Percentiles rank a stretch among this genome's conserved stretches.
Conservation (phyloP, 1,140 invertebrate genomes). For the Pseudomyrmex sp. region DNA sequence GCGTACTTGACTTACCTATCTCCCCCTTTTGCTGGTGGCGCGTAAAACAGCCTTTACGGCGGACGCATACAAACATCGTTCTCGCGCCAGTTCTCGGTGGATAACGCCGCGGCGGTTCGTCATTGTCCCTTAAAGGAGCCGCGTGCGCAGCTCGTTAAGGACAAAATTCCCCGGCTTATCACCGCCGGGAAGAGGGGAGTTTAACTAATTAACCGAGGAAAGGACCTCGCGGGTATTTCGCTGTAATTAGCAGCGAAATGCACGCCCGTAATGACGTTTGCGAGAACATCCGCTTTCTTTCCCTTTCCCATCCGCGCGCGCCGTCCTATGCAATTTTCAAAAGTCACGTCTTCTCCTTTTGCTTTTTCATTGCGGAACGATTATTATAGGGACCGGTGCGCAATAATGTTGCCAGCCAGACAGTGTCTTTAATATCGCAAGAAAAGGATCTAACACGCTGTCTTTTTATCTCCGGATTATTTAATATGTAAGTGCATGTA, state of each 20-base stretch:
- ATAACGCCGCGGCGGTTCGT: constrained; percentile 59
- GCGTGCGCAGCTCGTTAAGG: constrained; percentile 70
- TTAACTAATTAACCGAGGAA: constrained; percentile 75
- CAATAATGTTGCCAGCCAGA: neutral
- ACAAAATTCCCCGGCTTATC: constrained; percentile 74
- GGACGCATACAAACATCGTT: constrained; percentile 51
- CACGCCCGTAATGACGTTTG: constrained; percentile 68
- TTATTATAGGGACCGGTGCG: neutral
- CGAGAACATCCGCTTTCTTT: constrained; percentile 46
- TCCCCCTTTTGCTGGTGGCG: constrained; percentile 5
- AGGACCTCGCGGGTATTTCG: constrained; percentile 70
- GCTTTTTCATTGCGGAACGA: constrained; percentile 7
- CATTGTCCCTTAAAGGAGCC: constrained; percentile 72
- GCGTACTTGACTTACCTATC: constrained; percentile 30
- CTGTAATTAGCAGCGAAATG: constrained; percentile 67
- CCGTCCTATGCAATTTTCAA: constrained; percentile 49
- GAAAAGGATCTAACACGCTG: too few species aligned
- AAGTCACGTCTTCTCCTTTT: constrained; percentile 20
- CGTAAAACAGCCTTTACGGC: constrained; percentile 58
- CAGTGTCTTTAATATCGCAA: neutral
- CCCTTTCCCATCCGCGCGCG: neutral
- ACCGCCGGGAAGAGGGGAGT: constrained; percentile 68
- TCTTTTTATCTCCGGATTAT: too few species aligned
- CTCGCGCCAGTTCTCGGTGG: constrained; percentile 29
- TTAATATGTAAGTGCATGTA: neutral